Percentiles rank a stretch among this genome's conserved stretches.
Conservation (phyloP, 1,140 invertebrate species). For the Atta colombica region DNA sequence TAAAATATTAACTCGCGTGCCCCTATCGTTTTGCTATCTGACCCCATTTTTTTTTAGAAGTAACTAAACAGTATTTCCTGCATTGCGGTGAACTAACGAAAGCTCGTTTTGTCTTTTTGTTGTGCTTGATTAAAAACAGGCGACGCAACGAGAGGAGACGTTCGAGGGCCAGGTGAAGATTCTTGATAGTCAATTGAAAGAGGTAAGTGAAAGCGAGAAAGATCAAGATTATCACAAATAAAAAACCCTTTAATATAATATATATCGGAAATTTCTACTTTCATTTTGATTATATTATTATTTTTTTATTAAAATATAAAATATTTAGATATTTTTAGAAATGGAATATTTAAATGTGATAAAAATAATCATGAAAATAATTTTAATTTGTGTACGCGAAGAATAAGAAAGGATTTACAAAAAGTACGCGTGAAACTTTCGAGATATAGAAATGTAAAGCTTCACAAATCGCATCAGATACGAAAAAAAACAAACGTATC, state of each 20-base stretch:
- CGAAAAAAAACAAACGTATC: neutral
- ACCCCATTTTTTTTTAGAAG: conserved; percentile 61
- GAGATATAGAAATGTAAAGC: neutral
- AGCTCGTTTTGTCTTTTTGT: conserved; percentile 78
- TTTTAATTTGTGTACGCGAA: neutral
- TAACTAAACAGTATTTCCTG: conserved; percentile 35
- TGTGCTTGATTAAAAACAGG: conserved; percentile 88
- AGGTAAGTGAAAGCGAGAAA: conserved; percentile 89
- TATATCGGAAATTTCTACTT: neutral
- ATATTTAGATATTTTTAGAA: neutral
- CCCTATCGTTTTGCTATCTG: conserved; percentile 66
- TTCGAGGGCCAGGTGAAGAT: conserved; percentile 97
- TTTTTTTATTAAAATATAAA: conserved; percentile 9
- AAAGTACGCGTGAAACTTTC: neutral
- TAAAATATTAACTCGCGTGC: conserved; percentile 59
- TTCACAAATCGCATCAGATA: conserved; percentile 14
- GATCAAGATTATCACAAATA: neutral
- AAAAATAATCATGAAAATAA: neutral
- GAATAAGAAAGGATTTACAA: neutral
- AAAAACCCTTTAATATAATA: neutral
- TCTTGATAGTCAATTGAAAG: conserved; percentile 96
- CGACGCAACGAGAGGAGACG: conserved; percentile 98
- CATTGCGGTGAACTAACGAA: conserved; percentile 69
- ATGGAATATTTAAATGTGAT: neutral
- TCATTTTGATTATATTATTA: neutral